Conservation (phyloP, 2,797 vertebrate genomes). For the Falco concolor region DNA sequence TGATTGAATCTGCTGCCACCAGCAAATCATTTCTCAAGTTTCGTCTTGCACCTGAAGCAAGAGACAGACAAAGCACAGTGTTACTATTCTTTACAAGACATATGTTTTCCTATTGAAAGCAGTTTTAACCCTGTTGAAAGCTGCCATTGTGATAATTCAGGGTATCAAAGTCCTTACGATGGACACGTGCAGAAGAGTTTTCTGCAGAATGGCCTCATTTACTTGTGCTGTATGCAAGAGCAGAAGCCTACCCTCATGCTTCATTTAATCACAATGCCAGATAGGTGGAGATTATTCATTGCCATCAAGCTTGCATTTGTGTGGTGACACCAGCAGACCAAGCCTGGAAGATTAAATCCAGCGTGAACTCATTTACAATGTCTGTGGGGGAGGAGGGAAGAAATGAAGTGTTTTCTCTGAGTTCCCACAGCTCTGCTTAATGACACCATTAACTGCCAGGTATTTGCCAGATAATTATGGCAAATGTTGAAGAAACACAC, state of each 20-base stretch:
- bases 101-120: background rate
- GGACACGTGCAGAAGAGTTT: background rate
- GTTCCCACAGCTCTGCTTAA: slow-evolving; percentile 55
- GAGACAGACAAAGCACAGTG: slow-evolving; percentile 23
- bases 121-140: background rate
- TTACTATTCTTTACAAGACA: background rate
- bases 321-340: slow-evolving; percentile 38
- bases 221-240: slow-evolving; percentile 23
- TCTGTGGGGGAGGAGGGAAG: slow-evolving; percentile 25
- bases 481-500: slow-evolving; percentile 44
- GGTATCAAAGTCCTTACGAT: background rate
- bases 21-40: slow-evolving; percentile 96
- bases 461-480: slow-evolving; percentile 51
- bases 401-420: slow-evolving; percentile 26
- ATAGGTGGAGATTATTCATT: slow-evolving; percentile 50
- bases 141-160: slow-evolving; percentile 5
- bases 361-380: slow-evolving; percentile 30
- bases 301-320: slow-evolving; percentile 38
- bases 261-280: slow-evolving; percentile 57
- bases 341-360: slow-evolving; percentile 41
- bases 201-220: slow-evolving; percentile 24
- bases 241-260: slow-evolving; percentile 40
- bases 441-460: slow-evolving; percentile 42
- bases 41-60: slow-evolving; percentile 86
- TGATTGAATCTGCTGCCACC: slow-evolving; percentile 97